Percentiles rank a stretch among this genome's conserved stretches.
Conservation (phyloP, 2,113 vertebrate genomes). For the Hiodon tergisus region DNA sequence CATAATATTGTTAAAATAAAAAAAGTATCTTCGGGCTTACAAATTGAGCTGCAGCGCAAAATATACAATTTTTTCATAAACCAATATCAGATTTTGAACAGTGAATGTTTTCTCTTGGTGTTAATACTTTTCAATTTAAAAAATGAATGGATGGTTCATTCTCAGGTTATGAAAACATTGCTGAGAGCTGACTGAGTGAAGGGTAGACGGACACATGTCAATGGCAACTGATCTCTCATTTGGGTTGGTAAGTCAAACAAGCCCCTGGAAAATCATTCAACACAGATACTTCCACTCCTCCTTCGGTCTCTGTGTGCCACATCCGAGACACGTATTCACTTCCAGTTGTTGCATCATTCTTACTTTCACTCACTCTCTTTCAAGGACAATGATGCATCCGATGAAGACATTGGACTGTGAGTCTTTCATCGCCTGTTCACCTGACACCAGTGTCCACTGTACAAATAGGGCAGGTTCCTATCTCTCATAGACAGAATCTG, state of each 20-base stretch:
- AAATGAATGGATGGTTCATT: slow-evolving; percentile 3
- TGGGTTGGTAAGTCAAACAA: slow-evolving; percentile 12
- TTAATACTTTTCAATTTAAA: neutral
- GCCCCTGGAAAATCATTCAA: neutral
- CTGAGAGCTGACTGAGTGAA: neutral
- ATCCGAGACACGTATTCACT: too few relatives aligned
- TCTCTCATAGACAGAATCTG: too few relatives aligned
- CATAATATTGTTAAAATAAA: too few relatives aligned
- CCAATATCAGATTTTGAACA: neutral
- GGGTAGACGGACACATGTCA: neutral
- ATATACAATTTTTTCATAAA: neutral
- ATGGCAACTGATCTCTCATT: slow-evolving; percentile 8
- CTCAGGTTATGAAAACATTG: slow-evolving; percentile 11
- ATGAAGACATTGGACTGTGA: slow-evolving; percentile 9
- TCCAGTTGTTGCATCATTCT: neutral
- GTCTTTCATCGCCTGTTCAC: neutral
- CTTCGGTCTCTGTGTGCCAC: neutral
- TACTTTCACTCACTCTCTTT: neutral
- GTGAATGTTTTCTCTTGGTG: neutral
- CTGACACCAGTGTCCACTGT: neutral
- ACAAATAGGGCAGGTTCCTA: too few relatives aligned
- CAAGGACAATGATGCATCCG: neutral
- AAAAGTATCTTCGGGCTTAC: too few relatives aligned
- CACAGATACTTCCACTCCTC: neutral
- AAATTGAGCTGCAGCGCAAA: too few relatives aligned